Evolutionary conservation across 2,797 vertebrate species (phyloP).

Genomic region (Sebastes melanostomus): DNA sequence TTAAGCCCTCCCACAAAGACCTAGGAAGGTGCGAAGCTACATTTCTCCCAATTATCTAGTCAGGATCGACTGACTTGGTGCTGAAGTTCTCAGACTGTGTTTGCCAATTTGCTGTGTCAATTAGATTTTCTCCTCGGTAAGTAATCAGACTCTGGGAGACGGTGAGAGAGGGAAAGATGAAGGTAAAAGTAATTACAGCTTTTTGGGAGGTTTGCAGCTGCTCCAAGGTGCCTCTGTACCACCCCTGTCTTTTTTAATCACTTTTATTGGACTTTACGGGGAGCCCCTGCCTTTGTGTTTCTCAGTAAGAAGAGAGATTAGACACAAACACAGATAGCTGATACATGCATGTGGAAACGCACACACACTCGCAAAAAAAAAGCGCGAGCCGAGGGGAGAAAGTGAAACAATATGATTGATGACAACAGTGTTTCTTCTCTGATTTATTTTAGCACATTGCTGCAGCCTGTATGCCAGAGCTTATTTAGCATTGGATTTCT

Average conservation of each 20-base stretch:
- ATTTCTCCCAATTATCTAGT: constrained; percentile 74
- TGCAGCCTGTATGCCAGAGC: constrained; percentile 6
- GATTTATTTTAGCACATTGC: constrained; percentile 19
- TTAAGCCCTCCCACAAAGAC: constrained; percentile 65
- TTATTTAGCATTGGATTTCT: constrained; percentile 26
- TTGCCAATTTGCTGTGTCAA: constrained; percentile 81
- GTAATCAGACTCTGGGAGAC: constrained; percentile 71
- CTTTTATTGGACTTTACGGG: constrained; percentile 64
- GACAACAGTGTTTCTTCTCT: constrained; percentile 36
- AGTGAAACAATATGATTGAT: constrained; percentile 52
- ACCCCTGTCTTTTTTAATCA: constrained; percentile 72
- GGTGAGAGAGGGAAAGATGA: constrained; percentile 62
- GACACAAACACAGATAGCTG: constrained; percentile 38
- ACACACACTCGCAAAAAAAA: neutral
- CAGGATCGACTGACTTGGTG: constrained; percentile 63
- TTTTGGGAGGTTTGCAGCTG: constrained; percentile 69
- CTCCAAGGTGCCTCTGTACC: constrained; percentile 51
- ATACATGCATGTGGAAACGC: constrained; percentile 14
- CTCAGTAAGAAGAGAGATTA: constrained; percentile 47
- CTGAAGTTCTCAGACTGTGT: constrained; percentile 72
- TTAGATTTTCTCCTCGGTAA: constrained; percentile 81
- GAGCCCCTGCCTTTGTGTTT: constrained; percentile 47
- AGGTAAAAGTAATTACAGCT: constrained; percentile 74
- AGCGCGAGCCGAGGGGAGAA: neutral
- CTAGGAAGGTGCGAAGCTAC: constrained; percentile 47